Conservation (phyloP, 2,888 invertebrate genomes). For the Biston stratarius region DNA sequence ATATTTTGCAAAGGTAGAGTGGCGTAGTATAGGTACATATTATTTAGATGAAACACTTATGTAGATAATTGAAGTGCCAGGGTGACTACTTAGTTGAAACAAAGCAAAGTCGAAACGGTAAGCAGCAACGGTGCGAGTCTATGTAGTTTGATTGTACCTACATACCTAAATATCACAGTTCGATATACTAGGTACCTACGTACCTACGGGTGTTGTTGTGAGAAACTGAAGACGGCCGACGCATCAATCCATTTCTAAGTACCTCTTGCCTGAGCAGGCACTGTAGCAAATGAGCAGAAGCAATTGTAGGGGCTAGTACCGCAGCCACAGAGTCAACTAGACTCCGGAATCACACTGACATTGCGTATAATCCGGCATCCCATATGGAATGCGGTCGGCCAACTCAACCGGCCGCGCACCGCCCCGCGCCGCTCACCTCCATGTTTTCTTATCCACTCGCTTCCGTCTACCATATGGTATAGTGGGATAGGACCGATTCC, state of each 20-base stretch:
- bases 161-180: slow-evolving; percentile 8
- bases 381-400: slow-evolving; percentile 84
- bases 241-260: slow-evolving; percentile 47
- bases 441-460: slow-evolving; percentile 79
- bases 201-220: slow-evolving; percentile 17
- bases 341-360: slow-evolving; percentile 80
- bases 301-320: slow-evolving; percentile 48
- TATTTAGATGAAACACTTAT: too few species aligned
- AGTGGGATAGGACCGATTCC: slow-evolving; percentile 76
- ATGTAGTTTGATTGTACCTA: slow-evolving; percentile 3
- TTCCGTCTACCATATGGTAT: slow-evolving; percentile 81
- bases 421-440: slow-evolving; percentile 76
- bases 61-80: too few species aligned
- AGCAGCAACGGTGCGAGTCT: neutral
- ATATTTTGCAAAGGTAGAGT: neutral
- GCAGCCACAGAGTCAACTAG: slow-evolving; percentile 58
- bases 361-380: slow-evolving; percentile 84
- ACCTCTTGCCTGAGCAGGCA: slow-evolving; percentile 38
- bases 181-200: neutral
- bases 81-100: too few species aligned
- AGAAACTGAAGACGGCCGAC: slow-evolving; percentile 62
- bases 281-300: slow-evolving; percentile 64
- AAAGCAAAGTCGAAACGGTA: neutral
- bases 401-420: slow-evolving; percentile 71
- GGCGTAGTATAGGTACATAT: neutral